Percentiles rank a stretch among this genome's conserved stretches.
phyloP scores from a whole-genome alignment of 92 coral and sea anemone genomes.

The Desmophyllum pertusum region DNA sequence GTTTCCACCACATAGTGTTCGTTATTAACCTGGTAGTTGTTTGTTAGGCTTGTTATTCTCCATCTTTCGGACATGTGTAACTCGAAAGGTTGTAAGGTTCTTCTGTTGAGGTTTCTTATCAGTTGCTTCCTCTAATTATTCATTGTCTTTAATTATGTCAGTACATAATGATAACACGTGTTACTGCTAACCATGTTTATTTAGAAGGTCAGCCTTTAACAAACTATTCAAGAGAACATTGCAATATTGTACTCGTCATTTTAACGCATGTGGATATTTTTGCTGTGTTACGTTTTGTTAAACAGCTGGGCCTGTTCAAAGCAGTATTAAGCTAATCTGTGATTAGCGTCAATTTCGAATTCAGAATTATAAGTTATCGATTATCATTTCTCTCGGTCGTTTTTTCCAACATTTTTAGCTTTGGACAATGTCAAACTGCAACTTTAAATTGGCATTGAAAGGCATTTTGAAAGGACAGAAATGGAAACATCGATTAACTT shows the following conservation, averaged over 20 bases:
- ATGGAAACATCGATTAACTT: no score
- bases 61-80: not conserved
- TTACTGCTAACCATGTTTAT: not conserved
- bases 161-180: conserved; percentile 1
- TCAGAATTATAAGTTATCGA: no score
- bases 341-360: no score
- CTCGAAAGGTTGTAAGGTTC: not conserved
- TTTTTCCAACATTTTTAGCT: no score
- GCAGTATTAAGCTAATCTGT: no score
- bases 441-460: no score
- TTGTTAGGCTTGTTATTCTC: not conserved
- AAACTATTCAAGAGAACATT: not conserved
- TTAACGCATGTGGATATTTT: no score
- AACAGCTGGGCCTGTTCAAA: no score
- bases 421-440: no score
- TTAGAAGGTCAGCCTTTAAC: not conserved
- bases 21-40: not conserved
- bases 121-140: not conserved
- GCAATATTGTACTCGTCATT: not conserved
- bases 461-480: no score
- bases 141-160: not conserved
- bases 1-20: not conserved
- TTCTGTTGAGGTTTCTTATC: not conserved
- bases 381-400: no score
- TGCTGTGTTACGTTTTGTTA: no score